phyloP scores from a whole-genome alignment of 2,113 vertebrate species.

The Lagopus leucura region DNA sequence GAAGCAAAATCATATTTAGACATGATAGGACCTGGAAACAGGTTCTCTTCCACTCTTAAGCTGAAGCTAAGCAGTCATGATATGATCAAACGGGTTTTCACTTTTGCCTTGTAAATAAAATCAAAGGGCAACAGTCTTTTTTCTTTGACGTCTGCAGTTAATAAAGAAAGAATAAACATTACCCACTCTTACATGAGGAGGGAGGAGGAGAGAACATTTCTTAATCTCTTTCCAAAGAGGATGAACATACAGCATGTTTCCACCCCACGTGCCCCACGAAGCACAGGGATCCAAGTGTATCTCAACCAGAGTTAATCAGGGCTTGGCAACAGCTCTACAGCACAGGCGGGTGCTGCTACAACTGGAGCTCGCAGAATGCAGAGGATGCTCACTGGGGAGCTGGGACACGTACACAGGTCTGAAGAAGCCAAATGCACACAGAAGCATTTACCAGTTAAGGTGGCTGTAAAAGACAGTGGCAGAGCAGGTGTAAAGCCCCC shows the following conservation, averaged over 20 bases:
- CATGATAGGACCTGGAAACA: slow-evolving; percentile 40
- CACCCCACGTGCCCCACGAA: background rate
- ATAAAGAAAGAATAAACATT: slow-evolving; percentile 61
- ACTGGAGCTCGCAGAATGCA: accelerated
- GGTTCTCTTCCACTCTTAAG: slow-evolving; percentile 6
- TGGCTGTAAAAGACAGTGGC: background rate
- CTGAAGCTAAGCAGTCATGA: slow-evolving; percentile 50
- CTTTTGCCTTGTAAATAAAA: slow-evolving; percentile 64
- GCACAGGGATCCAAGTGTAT: background rate
- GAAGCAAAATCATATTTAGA: slow-evolving; percentile 30
- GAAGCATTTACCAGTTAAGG: accelerated
- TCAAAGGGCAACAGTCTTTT: slow-evolving; percentile 64
- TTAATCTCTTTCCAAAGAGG: slow-evolving; percentile 61
- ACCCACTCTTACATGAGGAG: slow-evolving; percentile 18
- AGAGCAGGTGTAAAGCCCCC: background rate
- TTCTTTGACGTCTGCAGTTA: slow-evolving; percentile 66
- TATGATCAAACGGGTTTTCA: slow-evolving; percentile 56
- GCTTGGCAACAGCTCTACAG: background rate
- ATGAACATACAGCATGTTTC: slow-evolving; percentile 40
- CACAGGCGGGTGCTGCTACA: background rate
- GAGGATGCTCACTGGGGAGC: accelerated
- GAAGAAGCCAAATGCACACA: accelerated
- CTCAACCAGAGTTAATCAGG: background rate
- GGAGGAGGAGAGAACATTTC: slow-evolving; percentile 32
- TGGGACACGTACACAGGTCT: accelerated